Evolutionary conservation across 2,113 vertebrate genomes (phyloP), one percentile per base, ranked within the genome.

Genomic region (Brachypteracias leptosomus): DNA sequence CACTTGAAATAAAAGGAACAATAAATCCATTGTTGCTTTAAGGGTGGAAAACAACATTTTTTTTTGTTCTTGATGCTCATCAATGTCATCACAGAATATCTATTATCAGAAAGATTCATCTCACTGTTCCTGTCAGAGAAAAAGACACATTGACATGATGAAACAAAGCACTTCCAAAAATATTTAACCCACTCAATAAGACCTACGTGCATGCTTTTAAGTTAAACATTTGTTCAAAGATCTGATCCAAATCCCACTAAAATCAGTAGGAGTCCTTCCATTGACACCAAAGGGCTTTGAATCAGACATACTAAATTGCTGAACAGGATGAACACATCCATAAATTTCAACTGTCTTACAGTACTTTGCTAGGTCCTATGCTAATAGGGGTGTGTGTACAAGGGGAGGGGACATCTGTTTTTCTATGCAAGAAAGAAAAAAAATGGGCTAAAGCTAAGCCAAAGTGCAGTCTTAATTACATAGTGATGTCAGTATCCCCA

Each of bases 91-190:
- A 72, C 57, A 85, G 83, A 90, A 40, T 71, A 77, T 44, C 58
- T 61, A 54, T 74, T 47, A 95, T 61, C 36, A 51, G 61, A 25
- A 94, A 92, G 46, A 90, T 40, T 88, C 66, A 79, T 47, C 68
- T 93, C 5, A 0, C 52, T 88, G 47, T 87, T 77, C 57, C 52
- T 78, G 63, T 65, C 65, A 85, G 51, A 83, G 58, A 61, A 86
- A 88, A 90, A 81, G 68, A 81, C 15, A 20, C 72, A 73, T 12
- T 86, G 76, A 90, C 65, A 65, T 18, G 79, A 94, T 90, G 79
- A 91, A 93, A 86, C 61, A 75, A 95, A 94, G 72, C 36, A 78
- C 52, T 83, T 94, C 44, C 42, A 71, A 90, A 95, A 94, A 93
- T 84, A 89, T 68, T 93, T 96, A 89, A 78, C 82, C 52, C 54